Evolutionary conservation across 2,113 vertebrate genomes (phyloP).

Genomic region (Hyperoodon ampullatus): DNA sequence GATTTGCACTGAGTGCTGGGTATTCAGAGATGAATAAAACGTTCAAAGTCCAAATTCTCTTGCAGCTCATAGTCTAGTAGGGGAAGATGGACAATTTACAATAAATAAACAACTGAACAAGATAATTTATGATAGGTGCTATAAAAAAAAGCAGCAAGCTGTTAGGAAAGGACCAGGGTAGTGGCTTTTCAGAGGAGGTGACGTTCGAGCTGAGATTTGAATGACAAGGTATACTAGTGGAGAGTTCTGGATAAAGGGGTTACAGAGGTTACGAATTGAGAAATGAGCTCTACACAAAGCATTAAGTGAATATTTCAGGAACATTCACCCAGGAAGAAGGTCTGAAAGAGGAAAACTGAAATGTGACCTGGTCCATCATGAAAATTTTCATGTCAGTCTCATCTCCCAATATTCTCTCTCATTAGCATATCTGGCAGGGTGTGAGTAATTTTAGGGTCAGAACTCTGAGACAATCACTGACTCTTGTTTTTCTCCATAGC

Average conservation of each 20-base stretch:
- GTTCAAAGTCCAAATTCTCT: background rate
- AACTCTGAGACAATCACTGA: background rate
- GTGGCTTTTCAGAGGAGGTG: background rate
- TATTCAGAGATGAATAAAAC: background rate
- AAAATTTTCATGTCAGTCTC: background rate
- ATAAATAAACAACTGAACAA: background rate
- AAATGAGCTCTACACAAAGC: background rate
- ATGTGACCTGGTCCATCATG: rapidly evolving
- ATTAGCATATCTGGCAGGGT: rapidly evolving
- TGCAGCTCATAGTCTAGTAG: background rate
- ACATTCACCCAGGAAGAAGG: no score
- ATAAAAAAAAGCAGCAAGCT: background rate
- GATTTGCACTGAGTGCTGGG: background rate
- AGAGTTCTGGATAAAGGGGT: background rate
- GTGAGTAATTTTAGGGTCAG: no score
- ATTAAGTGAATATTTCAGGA: background rate
- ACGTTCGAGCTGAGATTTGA: background rate
- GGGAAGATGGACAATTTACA: background rate
- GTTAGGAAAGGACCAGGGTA: background rate
- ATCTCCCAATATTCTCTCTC: no score
- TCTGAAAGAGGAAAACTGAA: background rate
- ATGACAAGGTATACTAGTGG: background rate
- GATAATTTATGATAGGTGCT: background rate
- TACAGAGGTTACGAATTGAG: background rate
- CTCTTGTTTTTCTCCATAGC: constrained; percentile 70